Base-by-base conservation (phyloP, 2,888 invertebrate species). In the Nowickia ferox region DNA sequence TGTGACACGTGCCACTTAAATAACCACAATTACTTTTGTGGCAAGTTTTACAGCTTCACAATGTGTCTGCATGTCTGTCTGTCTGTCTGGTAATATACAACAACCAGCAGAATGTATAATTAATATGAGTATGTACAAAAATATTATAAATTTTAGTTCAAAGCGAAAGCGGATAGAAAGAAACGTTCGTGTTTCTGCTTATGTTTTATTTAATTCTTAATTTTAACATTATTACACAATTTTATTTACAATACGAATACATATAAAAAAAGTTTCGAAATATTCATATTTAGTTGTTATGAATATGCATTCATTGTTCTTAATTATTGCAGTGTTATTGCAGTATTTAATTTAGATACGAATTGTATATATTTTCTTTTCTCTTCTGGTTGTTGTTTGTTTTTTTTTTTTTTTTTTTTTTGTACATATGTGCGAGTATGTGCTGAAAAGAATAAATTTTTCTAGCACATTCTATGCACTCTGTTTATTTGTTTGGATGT, bases 1-100 rank as follows among this genome's bases (percentile, higher is more conserved):
- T 65, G 19, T 22, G 65, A 76, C 75, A 76, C 65, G 75, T 55
- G 75, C 55, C 63, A 55, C 53, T 76, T 65, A 17, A 76, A 22
- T 11, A 55, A 44, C 53, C 17, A 53, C 44, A 76, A 55, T 42
- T 40, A 15, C 9, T 61, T 51, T 9, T 59, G 48, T 30, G 61
- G 22, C 44, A 66, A 17, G 30, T 9, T 48, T 13, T 40, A 17
- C 38, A 38, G 38, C 59, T 48, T 46, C 38, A 38, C 48, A 22
- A 19, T 74, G 46, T 17, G 15, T 44, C 1, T 40, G 42, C 9
- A 6, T 13, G 11, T 30, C 30, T 17, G 15, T 30, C 1, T 19
- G 40, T 13, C 11, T 11, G 2, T 30, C 17, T 10, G 10, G 3
- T 38, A 22, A 63, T 11, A 40, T 42, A 42, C 0, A 44, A 1